Base-by-base conservation (phyloP, 2,888 invertebrate genomes). In the Catocala nupta region DNA sequence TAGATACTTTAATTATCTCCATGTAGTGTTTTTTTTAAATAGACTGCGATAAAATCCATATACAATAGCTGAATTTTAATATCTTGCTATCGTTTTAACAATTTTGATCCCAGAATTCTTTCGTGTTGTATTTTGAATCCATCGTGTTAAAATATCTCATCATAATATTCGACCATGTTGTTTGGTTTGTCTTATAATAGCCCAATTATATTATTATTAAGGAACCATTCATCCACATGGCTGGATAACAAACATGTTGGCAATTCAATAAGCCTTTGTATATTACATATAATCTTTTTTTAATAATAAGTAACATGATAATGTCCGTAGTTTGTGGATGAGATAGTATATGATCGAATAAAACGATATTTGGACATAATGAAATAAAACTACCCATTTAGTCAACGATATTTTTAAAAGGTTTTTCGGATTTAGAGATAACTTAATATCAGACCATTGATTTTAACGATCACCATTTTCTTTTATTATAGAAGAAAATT, bases 191-290 rank as follows among this genome's bases (percentile, higher is more conserved):
- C 33, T 42, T 12, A 49, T 43, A n/a, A 55, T 33, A 56, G 48
- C 12, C 42, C 42, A 55, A 56, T 49, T 56, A 50, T 9, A 33
- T 45, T 42, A 43, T 49, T n/a, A 56, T 56, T 49, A 56, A n/a
- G 56, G 12, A 48, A 36, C 42, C 56, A 56, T 56, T 56, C 49
- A 42, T 56, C 56, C 42, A 49, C 33, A 45, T 56, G 49, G 47
- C 16, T 42, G 56, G 55, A 49, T 50, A 50, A 12, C 49, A 42
- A 47, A 39, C 42, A 49, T 56, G 34, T 48, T 34, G 42, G n/a
- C 33, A 47, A 55, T 48, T 55, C 16, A 42, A 49, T 39, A 56
- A 6, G 48, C 48, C 34, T 49, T 47, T 59, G 25, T 52, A 59
- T 9, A 7, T 48, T 33, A 48, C 12, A 13, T 44, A 53, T 45